These are phyloP conservation scores for Microctenopoma lineatum DNA, from an alignment of 2,797 vertebrate species.

Conservation along the genomic window DNA sequence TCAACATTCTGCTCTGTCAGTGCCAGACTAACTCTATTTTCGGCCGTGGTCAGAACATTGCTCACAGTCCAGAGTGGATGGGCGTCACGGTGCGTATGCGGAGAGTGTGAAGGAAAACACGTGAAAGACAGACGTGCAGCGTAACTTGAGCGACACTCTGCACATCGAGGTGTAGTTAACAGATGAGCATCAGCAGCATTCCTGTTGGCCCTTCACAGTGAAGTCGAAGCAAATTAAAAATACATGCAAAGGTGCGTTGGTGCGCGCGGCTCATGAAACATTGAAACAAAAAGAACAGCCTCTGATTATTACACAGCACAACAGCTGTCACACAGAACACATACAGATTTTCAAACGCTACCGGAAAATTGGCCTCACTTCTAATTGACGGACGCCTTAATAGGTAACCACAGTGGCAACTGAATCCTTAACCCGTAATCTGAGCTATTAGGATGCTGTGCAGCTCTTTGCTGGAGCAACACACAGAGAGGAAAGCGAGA, in stretches of 20 bases:
- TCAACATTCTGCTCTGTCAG: conserved; percentile 67
- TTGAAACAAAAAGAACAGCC: conserved; percentile 36
- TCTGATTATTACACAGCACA: conserved; percentile 24
- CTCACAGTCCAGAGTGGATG: conserved; percentile 50
- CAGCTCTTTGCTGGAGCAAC: conserved; percentile 31
- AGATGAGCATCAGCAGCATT: not conserved
- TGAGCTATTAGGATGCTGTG: conserved; percentile 36
- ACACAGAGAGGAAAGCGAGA: not conserved
- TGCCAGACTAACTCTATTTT: conserved; percentile 76
- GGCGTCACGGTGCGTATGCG: conserved; percentile 16
- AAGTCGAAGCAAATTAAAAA: conserved; percentile 55
- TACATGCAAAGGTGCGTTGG: conserved; percentile 51
- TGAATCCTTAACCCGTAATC: conserved; percentile 57
- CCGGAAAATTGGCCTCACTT: conserved; percentile 20
- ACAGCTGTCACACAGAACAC: conserved; percentile 13
- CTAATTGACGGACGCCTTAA: conserved; percentile 45
- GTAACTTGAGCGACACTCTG: conserved; percentile 3
- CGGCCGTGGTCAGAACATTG: conserved; percentile 40
- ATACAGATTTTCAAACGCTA: not conserved
- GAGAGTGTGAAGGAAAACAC: conserved; percentile 14
- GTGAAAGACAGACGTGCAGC: not conserved
- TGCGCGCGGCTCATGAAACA: conserved; percentile 48
- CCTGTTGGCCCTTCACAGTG: conserved; percentile 25
- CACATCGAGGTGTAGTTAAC: not conserved
- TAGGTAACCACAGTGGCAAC: conserved; percentile 18